phyloP scores from a whole-genome alignment of 2,888 invertebrate species.

The Blastobasis adustella region DNA sequence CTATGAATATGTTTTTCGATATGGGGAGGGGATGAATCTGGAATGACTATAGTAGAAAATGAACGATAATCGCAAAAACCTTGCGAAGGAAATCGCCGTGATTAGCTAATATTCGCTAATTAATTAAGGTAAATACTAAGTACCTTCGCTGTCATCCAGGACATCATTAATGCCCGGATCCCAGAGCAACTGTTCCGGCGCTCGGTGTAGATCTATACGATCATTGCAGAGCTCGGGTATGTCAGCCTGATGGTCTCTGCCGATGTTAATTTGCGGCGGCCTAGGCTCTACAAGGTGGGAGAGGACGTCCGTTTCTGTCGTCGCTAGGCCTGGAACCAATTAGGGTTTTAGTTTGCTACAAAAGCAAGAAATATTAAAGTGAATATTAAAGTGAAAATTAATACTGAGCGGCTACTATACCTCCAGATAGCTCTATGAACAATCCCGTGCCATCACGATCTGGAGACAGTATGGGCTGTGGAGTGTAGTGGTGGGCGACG shows the following conservation, averaged over 20 bases:
- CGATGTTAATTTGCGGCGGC: slow-evolving; percentile 90
- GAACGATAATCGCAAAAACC: too few relatives aligned
- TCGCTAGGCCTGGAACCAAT: slow-evolving; percentile 27
- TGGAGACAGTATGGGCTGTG: slow-evolving; percentile 95
- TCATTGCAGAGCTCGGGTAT: slow-evolving; percentile 77
- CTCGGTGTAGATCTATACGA: slow-evolving; percentile 68
- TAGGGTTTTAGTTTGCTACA: neutral
- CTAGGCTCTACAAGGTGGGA: slow-evolving; percentile 50
- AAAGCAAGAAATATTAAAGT: neutral
- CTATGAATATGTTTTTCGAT: too few relatives aligned
- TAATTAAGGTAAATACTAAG: neutral
- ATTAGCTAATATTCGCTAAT: too few relatives aligned
- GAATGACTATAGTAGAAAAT: too few relatives aligned
- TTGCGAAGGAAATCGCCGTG: too few relatives aligned
- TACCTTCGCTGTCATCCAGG: slow-evolving; percentile 85
- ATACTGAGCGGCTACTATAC: slow-evolving; percentile 21
- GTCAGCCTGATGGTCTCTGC: slow-evolving; percentile 88
- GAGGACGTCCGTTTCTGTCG: slow-evolving; percentile 43
- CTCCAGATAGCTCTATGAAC: slow-evolving; percentile 73
- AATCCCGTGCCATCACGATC: slow-evolving; percentile 91
- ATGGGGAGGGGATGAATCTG: too few relatives aligned
- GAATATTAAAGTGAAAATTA: neutral
- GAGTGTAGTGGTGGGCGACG: slow-evolving; percentile 82
- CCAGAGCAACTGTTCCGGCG: slow-evolving; percentile 88
- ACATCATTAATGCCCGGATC: slow-evolving; percentile 85